A percentile compares a stretch with the other conserved stretches of the same genome.
phyloP scores from a whole-genome alignment of 2,888 invertebrate genomes.

The Arenicola marina region DNA sequence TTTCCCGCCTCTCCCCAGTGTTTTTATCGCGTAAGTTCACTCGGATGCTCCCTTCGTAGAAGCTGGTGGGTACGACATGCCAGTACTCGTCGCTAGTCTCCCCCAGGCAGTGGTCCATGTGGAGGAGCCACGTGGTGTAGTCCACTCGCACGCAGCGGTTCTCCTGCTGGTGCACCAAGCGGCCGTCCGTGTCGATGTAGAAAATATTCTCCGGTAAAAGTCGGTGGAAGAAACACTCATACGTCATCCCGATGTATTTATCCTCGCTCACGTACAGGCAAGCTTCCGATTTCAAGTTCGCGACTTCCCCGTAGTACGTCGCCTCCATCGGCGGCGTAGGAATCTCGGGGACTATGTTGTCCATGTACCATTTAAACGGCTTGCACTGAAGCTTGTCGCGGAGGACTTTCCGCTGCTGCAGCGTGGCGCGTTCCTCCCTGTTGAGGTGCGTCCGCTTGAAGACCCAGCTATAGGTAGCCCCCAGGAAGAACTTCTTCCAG shows the following conservation, averaged over 20 bases:
- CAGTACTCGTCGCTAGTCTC: constrained; percentile 16
- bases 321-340: constrained; percentile 35
- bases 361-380: constrained; percentile 31
- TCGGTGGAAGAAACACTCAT: constrained; percentile 38
- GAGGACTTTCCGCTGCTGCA: constrained; percentile 68
- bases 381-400: constrained; percentile 70
- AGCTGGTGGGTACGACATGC: constrained; percentile 18
- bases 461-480: constrained; percentile 35
- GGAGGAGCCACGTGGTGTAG: constrained; percentile 20
- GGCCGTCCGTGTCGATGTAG: constrained; percentile 28
- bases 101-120: constrained; percentile 17
- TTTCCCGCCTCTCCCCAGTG: not conserved
- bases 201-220: constrained; percentile 40
- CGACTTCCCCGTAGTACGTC: constrained; percentile 37
- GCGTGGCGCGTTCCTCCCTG: constrained; percentile 25
- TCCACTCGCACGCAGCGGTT: constrained; percentile 31
- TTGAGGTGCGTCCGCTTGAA: constrained; percentile 31
- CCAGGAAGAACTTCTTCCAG: constrained; percentile 38
- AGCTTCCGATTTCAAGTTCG: constrained; percentile 34
- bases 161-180: constrained; percentile 20
- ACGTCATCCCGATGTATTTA: constrained; percentile 38
- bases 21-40: not conserved
- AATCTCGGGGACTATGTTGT: constrained; percentile 72
- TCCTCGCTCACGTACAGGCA: constrained; percentile 33
- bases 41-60: constrained; percentile 1